Evolutionary conservation across 2,888 invertebrate species (phyloP), one percentile per base, ranked within the genome.

Genomic region (Frankliniella fusca): DNA sequence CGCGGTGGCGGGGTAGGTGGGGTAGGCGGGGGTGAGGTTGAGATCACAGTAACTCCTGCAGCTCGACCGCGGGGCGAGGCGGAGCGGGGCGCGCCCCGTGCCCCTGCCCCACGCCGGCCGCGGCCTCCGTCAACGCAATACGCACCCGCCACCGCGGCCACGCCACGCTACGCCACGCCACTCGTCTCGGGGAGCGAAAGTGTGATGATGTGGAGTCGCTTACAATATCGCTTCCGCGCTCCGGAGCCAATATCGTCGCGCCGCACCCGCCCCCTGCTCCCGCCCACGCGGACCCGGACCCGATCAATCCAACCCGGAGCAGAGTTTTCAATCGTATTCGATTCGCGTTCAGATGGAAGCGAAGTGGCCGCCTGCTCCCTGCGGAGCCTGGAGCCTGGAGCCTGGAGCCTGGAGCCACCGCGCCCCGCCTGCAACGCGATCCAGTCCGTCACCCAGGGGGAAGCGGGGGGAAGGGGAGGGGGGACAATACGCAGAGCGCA

Each of bases 301-400:
- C 70, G 7, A 54, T 54, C 54, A 54, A 54, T 54, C 54, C 18
- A 12, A 5, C 38, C 38, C 38, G 38, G 38, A 38, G 38, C 18
- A 54, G 15, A 70, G 70, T 70, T 70, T 70, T 70, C 70, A 70
- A 70, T 70, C 70, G 70, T 23, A 70, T 70, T 70, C 70, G 70
- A 70, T 70, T n/a, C 70, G 70, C 70, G 70, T 70, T 10, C 70
- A 10, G 23, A 70, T 23, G 70, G 20, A 70, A 70, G 70, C 8
- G 70, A 23, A 9, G n/a, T n/a, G n/a, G 65, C 65, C 54, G 54
- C 54, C 15, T 54, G 15, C 10, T 50, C 50, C 50, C 50, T 50
- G 10, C 50, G 50, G 10, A 50, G 50, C 50, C 50, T 15, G 15
- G n/a, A n/a, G 38, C 38, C 38, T 38, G 38, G 3, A 5, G 3